Base-by-base conservation (phyloP, 2,113 vertebrate species). In the Macrotus californicus region DNA sequence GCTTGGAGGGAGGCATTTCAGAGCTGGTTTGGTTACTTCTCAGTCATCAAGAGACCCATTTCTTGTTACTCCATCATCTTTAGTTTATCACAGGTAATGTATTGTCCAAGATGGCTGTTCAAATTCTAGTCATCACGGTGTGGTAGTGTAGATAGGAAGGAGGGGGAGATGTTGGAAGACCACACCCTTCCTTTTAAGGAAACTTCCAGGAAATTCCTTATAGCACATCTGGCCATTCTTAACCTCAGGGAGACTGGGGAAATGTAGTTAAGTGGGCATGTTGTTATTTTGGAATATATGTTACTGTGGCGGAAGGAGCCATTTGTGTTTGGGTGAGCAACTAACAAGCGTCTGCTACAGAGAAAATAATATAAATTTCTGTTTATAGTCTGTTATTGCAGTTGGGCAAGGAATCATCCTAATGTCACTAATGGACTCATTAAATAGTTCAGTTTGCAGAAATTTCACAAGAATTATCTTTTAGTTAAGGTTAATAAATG, bases 401-500 rank as follows among this genome's bases (percentile, higher is more conserved):
- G 18, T 43, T 76, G 90, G 69, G 69, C 46, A 84, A 81, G 43
- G 88, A 66, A 64, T n/a, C 48, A 82, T 91, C 39, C 19, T 76
- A 31, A 10, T 31, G 26, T 39, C 54, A 56, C 8, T 77, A 87
- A 76, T 91, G 81, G 92, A 36, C 34, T 75, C 6, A 84, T 66
- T 72, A 67, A 91, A 70, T 41, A 64, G 34, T 73, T 64, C 21
- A 76, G 36, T 92, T 96, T 31, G 56, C 21, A 89, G 84, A 92
- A 73, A 48, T 84, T 93, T 92, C 46, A 21, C 19, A 88, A 43
- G 29, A 36, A 24, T 82, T 88, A 29, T 94, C 36, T 61, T 85
- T 90, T 79, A 89, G 48, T 73, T 93, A 77, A 64, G 34, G 29
- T 89, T 94, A 96, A 69, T 91, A 48, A 94, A 83, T 87, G 36